These are phyloP conservation scores for Nymphalis urticae DNA, from an alignment of 2,888 invertebrate species.

Conservation along the genomic window DNA sequence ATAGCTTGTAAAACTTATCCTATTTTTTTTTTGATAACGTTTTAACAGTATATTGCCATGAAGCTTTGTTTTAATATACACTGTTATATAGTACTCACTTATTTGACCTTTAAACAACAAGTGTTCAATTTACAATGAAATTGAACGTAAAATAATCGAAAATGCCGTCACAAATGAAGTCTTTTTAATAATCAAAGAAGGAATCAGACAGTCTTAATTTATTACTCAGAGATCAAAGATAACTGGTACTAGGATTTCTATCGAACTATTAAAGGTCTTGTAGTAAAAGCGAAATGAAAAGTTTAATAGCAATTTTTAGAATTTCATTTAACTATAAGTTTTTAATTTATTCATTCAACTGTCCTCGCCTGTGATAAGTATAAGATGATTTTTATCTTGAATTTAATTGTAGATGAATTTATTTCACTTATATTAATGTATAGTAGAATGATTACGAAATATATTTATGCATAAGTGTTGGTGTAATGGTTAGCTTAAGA, in stretches of 20 bases:
- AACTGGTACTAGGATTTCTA: constrained; percentile 6
- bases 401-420: background rate
- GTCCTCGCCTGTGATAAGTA: background rate
- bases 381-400: background rate
- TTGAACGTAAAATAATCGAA: constrained; percentile 5
- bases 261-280: constrained; percentile 23
- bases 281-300: constrained; percentile 18
- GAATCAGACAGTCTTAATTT: constrained; percentile 33
- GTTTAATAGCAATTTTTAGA: constrained; percentile 12
- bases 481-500: too few species aligned
- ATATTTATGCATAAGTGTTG: too few species aligned
- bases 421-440: background rate
- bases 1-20: too few species aligned
- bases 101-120: background rate
- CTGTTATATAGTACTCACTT: background rate
- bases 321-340: constrained; percentile 17
- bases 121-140: background rate
- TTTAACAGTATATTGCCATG: too few species aligned
- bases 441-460: too few species aligned
- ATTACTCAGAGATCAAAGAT: constrained; percentile 32
- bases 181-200: constrained; percentile 26
- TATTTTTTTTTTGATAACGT: too few species aligned
- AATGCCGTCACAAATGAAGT: constrained; percentile 25
- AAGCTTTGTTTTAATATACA: too few species aligned
- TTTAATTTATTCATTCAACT: constrained; percentile 4